A percentile compares a stretch with the other conserved stretches of the same genome.
These are phyloP conservation scores for Pomacea maculata DNA, from an alignment of 1,140 invertebrate genomes.

Conservation along the genomic window DNA sequence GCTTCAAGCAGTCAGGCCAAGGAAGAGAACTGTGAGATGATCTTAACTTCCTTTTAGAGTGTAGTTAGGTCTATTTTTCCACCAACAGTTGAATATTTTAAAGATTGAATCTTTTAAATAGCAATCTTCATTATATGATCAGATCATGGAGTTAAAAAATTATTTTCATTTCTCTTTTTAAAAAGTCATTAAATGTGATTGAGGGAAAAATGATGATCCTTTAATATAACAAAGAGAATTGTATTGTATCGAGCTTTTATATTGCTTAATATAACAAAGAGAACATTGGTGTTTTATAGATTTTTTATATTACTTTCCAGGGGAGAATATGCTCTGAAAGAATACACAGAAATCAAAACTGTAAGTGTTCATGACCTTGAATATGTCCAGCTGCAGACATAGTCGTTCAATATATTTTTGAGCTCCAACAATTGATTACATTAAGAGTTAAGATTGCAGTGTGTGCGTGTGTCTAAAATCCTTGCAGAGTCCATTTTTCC, in stretches of 20 bases:
- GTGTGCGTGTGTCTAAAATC: too few species aligned
- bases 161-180: not conserved
- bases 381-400: too few species aligned
- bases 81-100: not conserved
- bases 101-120: not conserved
- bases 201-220: too few species aligned
- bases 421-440: too few species aligned
- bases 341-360: constrained; percentile 38
- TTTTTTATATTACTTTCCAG: constrained; percentile 15
- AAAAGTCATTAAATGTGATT: not conserved
- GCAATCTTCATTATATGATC: not conserved
- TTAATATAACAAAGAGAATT: too few species aligned
- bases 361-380: constrained; percentile 7
- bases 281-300: too few species aligned
- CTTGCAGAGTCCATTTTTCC: too few species aligned
- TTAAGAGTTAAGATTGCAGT: too few species aligned
- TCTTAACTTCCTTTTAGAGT: not conserved
- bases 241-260: too few species aligned
- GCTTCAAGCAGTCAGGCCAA: constrained; percentile 86
- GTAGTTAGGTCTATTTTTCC: not conserved
- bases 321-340: constrained; percentile 35
- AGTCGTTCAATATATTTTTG: too few species aligned
- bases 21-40: constrained; percentile 82
- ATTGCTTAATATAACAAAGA: too few species aligned
- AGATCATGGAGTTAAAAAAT: not conserved